Percentiles rank a stretch among this genome's conserved stretches.
These are phyloP conservation scores for Noturus placidus DNA, from an alignment of 2,113 vertebrate genomes.

Conservation along the genomic window DNA sequence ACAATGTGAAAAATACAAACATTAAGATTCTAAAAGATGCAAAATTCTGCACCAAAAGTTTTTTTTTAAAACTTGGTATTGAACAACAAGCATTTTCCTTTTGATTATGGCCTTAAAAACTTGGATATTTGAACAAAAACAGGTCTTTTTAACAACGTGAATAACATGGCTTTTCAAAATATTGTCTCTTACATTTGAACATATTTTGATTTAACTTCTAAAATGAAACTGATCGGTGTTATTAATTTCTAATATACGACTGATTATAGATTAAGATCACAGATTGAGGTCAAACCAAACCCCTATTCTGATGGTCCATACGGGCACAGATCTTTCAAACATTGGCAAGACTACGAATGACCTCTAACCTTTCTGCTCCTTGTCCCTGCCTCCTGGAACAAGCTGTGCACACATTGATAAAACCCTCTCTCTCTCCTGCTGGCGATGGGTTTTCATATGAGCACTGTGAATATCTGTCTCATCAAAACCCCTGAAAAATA, in stretches of 20 bases:
- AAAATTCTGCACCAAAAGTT: neutral
- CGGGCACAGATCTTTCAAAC: constrained; percentile 35
- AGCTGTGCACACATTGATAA: constrained; percentile 45
- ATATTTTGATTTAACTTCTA: neutral
- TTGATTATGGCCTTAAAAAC: neutral
- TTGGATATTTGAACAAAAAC: neutral
- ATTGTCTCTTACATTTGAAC: neutral
- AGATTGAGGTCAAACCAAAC: neutral
- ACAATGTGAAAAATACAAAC: neutral
- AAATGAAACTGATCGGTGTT: neutral
- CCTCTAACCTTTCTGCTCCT: neutral
- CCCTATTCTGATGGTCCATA: neutral
- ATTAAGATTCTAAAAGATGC: neutral
- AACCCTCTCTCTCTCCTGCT: constrained; percentile 56
- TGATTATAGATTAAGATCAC: neutral
- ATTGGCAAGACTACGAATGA: neutral
- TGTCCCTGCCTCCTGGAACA: constrained; percentile 32
- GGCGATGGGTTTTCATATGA: constrained; percentile 73
- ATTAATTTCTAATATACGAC: neutral
- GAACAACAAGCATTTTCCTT: neutral
- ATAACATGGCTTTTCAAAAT: neutral
- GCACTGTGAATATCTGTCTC: constrained; percentile 73
- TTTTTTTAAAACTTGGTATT: neutral
- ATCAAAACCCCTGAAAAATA: constrained; percentile 66
- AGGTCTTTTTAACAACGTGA: neutral